Base-by-base conservation (phyloP, 2,888 invertebrate species). In the Sialis fuliginosa region DNA sequence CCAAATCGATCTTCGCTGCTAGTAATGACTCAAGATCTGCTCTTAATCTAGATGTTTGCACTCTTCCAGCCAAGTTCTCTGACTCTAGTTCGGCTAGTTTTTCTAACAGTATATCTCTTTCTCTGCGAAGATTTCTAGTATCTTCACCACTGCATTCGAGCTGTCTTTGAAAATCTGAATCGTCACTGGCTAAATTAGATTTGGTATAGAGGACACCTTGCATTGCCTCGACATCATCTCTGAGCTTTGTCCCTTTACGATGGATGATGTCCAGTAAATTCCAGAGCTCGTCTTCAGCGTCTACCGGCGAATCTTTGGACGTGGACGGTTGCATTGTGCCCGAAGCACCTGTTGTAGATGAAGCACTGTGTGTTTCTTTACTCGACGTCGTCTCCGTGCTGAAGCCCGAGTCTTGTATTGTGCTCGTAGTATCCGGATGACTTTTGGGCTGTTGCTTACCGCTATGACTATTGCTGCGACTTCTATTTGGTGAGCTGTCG, bases 341-440 rank as follows among this genome's bases (percentile, higher is more conserved):
- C 54, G 69, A 63, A 54, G 69, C 65, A 54, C 68, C 66, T 49
- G 75, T 74, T 52, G 75, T 74, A 48, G 81, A 79, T 22, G 81
- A 79, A 42, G 79, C 72, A 60, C 77, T 77, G 58, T 84, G 83
- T 52, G 84, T 81, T 62, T 82, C 82, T 63, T 82, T 82, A 58
- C 81, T 85, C 58, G 81, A 81, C 46, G 84, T 86, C 45, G 87
- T 86, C 67, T 89, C 89, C 50, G 89, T 88, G 64, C 88, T 88
- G 69, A 90, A 90, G 47, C 89, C 90, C 44, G 88, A 88, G 67
- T 90, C 90, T 60, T 81, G 81, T 30, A 82, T 75, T 50, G 76
- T 75, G 48, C 75, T 74, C 39, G 68, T 69, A 53, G 68, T 70
- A 50, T 69, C 71, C 47, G 63, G 63, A 51, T 72, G 75, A 56